Conservation (phyloP, 2,888 invertebrate genomes). For the Epistrophella euchroma region DNA sequence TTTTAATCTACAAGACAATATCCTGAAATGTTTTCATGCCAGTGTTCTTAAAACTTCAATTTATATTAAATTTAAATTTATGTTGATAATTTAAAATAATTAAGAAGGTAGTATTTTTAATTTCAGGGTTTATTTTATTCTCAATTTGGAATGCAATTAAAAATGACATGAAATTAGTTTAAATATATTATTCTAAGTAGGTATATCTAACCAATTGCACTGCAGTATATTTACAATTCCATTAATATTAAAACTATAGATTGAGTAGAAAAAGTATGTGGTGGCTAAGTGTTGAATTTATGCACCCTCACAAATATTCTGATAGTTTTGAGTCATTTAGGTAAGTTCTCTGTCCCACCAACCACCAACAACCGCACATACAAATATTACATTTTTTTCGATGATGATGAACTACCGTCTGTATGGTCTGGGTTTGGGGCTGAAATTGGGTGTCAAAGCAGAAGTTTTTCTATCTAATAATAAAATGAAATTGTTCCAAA, state of each 20-base stretch:
- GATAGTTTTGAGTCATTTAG: slow-evolving; percentile 55
- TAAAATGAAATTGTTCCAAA: slow-evolving; percentile 24
- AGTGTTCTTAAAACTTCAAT: too few relatives aligned
- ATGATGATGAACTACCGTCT: slow-evolving; percentile 20
- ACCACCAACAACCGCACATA: not conserved
- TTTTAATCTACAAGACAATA: too few relatives aligned
- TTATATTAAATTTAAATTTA: too few relatives aligned
- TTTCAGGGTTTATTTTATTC: too few relatives aligned
- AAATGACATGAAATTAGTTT: too few relatives aligned
- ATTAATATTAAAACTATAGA: slow-evolving; percentile 59
- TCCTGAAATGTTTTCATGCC: too few relatives aligned
- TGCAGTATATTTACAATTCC: not conserved
- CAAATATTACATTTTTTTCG: not conserved
- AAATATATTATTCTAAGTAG: too few relatives aligned
- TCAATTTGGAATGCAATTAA: too few relatives aligned
- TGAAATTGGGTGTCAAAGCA: slow-evolving; percentile 14
- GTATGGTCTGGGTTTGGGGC: not conserved
- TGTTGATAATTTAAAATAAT: too few relatives aligned
- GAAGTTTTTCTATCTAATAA: slow-evolving; percentile 23
- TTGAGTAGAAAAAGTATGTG: slow-evolving; percentile 23
- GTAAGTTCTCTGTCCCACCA: not conserved
- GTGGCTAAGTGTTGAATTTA: slow-evolving; percentile 42
- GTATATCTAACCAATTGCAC: not conserved
- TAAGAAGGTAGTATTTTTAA: too few relatives aligned
- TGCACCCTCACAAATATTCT: slow-evolving; percentile 53